Evolutionary conservation across 1,140 invertebrate genomes (phyloP).

Genomic region (Drosophila truncata): DNA sequence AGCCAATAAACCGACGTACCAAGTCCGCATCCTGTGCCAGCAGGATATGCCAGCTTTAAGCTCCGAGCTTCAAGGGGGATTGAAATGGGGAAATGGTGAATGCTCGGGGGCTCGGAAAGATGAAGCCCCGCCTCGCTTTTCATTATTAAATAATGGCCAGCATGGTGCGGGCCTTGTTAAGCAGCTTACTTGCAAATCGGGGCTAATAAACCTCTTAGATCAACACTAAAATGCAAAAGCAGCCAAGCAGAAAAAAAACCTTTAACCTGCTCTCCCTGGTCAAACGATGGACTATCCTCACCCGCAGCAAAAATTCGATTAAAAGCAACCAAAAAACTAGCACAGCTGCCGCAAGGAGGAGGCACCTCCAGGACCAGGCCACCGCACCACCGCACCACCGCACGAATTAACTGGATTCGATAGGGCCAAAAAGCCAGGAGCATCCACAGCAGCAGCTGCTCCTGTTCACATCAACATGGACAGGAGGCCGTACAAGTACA

Average conservation of each 20-base stretch:
- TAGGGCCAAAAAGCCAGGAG: constrained; percentile 44
- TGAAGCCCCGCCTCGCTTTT: constrained; percentile 22
- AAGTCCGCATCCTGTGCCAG: constrained; percentile 21
- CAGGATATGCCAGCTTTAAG: constrained; percentile 36
- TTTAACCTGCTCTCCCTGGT: constrained; percentile 31
- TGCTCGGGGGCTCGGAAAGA: not conserved
- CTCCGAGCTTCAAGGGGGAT: not conserved
- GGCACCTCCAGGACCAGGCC: constrained; percentile 14
- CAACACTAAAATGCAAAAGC: constrained; percentile 51
- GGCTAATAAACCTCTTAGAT: constrained; percentile 60
- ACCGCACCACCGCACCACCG: constrained; percentile 26
- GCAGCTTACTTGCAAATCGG: constrained; percentile 49
- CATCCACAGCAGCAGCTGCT: constrained; percentile 51
- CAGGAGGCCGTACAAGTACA: constrained; percentile 6
- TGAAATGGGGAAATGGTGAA: not conserved
- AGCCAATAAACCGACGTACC: constrained; percentile 19
- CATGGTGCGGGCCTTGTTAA: constrained; percentile 19
- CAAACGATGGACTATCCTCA: constrained; percentile 15
- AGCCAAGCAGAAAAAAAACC: constrained; percentile 32
- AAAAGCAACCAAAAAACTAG: constrained; percentile 57
- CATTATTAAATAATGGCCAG: constrained; percentile 52
- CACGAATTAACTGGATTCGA: constrained; percentile 67
- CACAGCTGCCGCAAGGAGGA: constrained; percentile 18
- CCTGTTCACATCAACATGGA: constrained; percentile 33
- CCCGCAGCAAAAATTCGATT: constrained; percentile 49